phyloP scores from a whole-genome alignment of 2,797 vertebrate species.

The Simalia tracyae region DNA sequence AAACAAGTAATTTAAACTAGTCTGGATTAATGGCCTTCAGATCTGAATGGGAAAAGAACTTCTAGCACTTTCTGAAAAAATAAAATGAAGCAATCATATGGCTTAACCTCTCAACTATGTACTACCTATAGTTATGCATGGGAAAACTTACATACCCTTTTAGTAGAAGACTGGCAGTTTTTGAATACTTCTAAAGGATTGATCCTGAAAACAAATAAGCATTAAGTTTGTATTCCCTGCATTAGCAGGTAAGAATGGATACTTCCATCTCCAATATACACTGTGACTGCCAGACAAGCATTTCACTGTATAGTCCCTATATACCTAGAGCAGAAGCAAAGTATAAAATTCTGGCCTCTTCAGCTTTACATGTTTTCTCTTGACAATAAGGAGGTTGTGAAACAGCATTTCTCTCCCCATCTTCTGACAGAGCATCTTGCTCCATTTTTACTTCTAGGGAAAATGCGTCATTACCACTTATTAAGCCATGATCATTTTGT shows the following conservation, averaged over 20 bases:
- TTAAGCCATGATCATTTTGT: background rate
- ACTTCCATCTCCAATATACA: background rate
- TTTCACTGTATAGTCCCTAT: background rate
- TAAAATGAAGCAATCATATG: background rate
- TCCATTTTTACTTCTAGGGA: background rate
- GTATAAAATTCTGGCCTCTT: background rate
- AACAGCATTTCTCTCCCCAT: background rate
- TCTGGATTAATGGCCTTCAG: conserved; percentile 17
- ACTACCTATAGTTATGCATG: no score
- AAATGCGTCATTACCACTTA: background rate
- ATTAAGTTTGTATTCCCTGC: background rate
- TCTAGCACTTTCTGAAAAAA: conserved; percentile 39
- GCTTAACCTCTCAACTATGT: background rate
- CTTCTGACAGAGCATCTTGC: background rate
- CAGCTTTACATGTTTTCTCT: background rate
- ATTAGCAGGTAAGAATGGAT: background rate
- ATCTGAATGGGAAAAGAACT: conserved; percentile 41
- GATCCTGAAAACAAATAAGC: background rate
- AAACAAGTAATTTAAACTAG: background rate
- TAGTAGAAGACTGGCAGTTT: background rate
- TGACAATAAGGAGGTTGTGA: no score
- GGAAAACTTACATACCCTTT: background rate
- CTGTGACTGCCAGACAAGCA: background rate
- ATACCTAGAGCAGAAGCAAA: background rate
- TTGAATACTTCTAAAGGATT: background rate